A percentile compares a stretch with the other conserved stretches of the same genome.
phyloP scores from a whole-genome alignment of 2,888 invertebrate species.

The Tipula unca region DNA sequence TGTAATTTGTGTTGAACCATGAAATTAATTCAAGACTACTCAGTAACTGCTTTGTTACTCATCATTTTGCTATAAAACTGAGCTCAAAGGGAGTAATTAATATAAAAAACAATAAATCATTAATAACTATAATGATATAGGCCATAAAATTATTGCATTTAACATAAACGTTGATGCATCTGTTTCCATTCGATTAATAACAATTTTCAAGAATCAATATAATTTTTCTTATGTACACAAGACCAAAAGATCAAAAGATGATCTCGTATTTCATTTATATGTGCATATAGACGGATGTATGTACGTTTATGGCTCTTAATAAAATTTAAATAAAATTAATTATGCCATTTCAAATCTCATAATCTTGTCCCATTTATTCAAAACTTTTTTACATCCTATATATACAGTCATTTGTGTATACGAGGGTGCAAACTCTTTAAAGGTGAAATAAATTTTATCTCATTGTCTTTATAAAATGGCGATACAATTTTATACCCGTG shows the following conservation, averaged over 20 bases:
- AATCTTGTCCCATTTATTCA: not conserved
- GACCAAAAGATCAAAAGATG: not conserved
- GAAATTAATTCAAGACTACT: no score
- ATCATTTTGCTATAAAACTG: not conserved
- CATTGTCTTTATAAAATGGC: not conserved
- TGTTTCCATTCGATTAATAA: not conserved
- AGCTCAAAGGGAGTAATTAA: not conserved
- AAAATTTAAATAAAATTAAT: no score
- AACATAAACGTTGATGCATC: no score
- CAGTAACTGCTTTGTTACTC: no score
- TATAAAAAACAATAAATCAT: not conserved
- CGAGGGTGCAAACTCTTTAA: no score
- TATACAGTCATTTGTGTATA: no score
- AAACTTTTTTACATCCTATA: no score
- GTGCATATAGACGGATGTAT: no score
- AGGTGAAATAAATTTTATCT: not conserved
- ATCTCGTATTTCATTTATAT: no score
- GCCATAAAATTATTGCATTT: not conserved
- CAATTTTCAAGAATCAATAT: not conserved
- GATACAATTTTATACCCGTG: not conserved
- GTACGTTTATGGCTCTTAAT: no score
- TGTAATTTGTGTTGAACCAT: no score
- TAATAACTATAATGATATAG: not conserved
- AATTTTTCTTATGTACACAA: no score
- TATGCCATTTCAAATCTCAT: not conserved